These are phyloP conservation scores for Oryzias dopingdopingensis DNA, from an alignment of 2,797 vertebrate species.

Conservation along the genomic window DNA sequence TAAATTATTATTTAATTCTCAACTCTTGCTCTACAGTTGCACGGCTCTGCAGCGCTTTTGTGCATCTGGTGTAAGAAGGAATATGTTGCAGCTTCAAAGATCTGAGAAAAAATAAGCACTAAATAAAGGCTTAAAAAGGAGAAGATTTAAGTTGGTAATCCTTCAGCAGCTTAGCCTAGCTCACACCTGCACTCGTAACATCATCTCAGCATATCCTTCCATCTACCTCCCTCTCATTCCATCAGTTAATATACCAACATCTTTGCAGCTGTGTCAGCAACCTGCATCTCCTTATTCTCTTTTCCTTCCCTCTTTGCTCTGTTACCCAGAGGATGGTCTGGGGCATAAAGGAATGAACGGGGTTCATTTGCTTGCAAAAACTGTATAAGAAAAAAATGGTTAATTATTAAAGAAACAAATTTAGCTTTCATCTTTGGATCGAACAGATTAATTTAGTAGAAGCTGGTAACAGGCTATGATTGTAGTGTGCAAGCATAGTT, in stretches of 20 bases:
- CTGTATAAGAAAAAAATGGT: conserved; percentile 38
- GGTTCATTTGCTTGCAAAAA: conserved; percentile 49
- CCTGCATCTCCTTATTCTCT: conserved; percentile 28
- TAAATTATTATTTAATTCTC: neutral
- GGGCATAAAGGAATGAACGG: conserved; percentile 63
- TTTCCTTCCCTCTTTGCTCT: conserved; percentile 20
- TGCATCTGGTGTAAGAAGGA: conserved; percentile 11
- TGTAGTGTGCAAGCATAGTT: conserved; percentile 26
- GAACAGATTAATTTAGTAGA: conserved; percentile 57
- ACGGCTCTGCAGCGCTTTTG: neutral
- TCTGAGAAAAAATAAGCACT: conserved; percentile 48
- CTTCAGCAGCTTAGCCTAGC: conserved; percentile 65
- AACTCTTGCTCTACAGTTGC: conserved; percentile 4
- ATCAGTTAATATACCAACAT: conserved; percentile 60
- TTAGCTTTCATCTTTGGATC: conserved; percentile 57
- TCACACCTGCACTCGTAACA: conserved; percentile 47
- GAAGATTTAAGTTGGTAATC: conserved; percentile 62
- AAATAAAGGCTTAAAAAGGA: conserved; percentile 41
- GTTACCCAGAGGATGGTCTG: conserved; percentile 46
- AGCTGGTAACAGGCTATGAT: conserved; percentile 49
- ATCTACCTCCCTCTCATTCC: conserved; percentile 42
- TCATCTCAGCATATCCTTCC: conserved; percentile 51
- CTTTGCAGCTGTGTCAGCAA: conserved; percentile 68
- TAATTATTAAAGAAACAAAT: conserved; percentile 31
- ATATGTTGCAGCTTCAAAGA: conserved; percentile 25